These are phyloP conservation scores for Ataeniobius toweri DNA, from an alignment of 2,797 vertebrate genomes.

Conservation along the genomic window DNA sequence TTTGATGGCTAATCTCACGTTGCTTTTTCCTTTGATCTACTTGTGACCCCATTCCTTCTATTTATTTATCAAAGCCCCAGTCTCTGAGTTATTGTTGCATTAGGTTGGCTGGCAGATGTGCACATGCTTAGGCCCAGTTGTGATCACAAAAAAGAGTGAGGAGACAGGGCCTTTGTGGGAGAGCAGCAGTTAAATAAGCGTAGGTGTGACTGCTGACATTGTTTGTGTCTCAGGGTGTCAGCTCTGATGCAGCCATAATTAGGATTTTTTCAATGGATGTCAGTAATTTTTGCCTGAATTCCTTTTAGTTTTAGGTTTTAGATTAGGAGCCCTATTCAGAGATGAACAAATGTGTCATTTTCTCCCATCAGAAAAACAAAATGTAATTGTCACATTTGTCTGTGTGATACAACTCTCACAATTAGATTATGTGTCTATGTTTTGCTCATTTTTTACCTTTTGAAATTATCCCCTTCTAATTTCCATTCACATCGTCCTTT, in stretches of 20 bases:
- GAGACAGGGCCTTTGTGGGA: neutral
- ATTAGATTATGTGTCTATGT: conserved; percentile 31
- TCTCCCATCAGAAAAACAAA: conserved; percentile 15
- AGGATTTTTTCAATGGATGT: conserved; percentile 7
- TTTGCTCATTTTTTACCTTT: conserved; percentile 35
- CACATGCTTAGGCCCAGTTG: neutral
- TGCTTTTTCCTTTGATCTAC: conserved; percentile 28
- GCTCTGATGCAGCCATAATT: conserved; percentile 11
- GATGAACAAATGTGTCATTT: conserved; percentile 24
- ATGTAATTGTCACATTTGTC: conserved; percentile 19
- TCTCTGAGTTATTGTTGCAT: conserved; percentile 12
- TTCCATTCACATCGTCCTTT: neutral
- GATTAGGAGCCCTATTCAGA: conserved; percentile 2
- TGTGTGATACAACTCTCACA: conserved; percentile 15
- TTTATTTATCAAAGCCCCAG: conserved; percentile 7
- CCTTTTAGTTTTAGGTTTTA: conserved; percentile 4
- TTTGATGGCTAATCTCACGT: conserved; percentile 3
- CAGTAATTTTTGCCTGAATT: conserved; percentile 9
- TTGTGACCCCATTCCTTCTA: conserved; percentile 16
- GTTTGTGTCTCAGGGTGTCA: neutral
- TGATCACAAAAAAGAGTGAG: neutral
- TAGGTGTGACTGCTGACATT: neutral
- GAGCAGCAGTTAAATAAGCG: neutral
- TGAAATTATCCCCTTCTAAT: conserved; percentile 1
- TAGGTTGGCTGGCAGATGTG: conserved; percentile 1